Conservation (phyloP, 2,797 vertebrate genomes). For the Sebastolobus altivelis region DNA sequence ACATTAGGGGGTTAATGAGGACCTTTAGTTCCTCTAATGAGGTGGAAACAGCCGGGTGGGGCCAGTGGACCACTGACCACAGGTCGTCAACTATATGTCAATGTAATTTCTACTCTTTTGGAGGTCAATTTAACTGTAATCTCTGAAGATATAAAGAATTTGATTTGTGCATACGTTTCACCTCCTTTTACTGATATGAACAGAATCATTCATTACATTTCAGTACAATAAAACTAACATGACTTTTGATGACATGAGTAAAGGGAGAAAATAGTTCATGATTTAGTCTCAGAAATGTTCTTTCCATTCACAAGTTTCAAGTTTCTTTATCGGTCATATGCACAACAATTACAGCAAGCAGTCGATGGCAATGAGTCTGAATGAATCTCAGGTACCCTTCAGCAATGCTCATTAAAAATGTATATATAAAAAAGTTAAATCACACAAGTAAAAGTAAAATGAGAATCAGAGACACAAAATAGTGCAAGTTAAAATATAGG, state of each 20-base stretch:
- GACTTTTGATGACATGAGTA: neutral
- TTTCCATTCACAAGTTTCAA: neutral
- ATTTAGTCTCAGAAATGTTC: neutral
- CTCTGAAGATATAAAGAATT: neutral
- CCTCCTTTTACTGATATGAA: neutral
- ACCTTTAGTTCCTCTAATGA: neutral
- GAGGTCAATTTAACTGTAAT: neutral
- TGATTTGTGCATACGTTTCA: neutral
- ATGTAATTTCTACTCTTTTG: neutral
- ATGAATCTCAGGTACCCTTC: no score
- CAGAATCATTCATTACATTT: neutral
- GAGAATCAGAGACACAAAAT: no score
- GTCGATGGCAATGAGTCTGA: no score
- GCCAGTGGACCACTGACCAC: neutral
- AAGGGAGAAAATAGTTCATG: neutral
- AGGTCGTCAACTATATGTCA: neutral
- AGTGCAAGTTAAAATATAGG: no score
- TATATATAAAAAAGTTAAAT: no score
- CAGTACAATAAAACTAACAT: neutral
- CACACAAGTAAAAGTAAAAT: no score
- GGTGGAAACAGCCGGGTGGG: neutral
- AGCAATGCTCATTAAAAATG: no score
- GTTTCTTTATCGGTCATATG: fast-evolving
- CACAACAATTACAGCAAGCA: no score
- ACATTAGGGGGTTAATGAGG: slow-evolving; percentile 1